Evolutionary conservation across 2,113 vertebrate species (phyloP).

Genomic region (Scartelaos histophorus): DNA sequence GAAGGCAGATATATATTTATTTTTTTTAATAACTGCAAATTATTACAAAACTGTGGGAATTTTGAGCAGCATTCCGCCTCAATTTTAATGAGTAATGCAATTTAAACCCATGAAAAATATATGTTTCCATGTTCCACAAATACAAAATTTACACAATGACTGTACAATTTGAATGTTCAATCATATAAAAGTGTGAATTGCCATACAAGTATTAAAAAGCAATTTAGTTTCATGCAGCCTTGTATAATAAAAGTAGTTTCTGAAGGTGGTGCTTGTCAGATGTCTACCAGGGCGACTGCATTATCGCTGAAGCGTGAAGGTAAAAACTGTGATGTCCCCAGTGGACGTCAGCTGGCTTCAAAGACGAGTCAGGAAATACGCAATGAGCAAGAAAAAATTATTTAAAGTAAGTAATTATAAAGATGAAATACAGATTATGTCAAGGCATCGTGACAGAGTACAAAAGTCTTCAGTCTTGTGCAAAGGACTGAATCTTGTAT

Average conservation of each 20-base stretch:
- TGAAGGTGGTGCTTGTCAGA: constrained; percentile 46
- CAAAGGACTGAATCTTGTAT: background rate
- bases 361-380: constrained; percentile 46
- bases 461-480: background rate
- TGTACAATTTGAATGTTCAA: background rate
- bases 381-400: constrained; percentile 35
- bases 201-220: background rate
- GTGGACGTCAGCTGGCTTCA: constrained; percentile 48
- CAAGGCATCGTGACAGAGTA: background rate
- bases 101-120: no score
- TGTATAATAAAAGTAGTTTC: constrained; percentile 28
- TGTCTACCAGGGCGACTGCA: constrained; percentile 39
- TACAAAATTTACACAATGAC: background rate
- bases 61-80: background rate
- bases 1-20: no score
- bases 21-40: no score
- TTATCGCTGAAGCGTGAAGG: constrained; percentile 59
- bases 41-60: no score
- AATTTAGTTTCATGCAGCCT: background rate
- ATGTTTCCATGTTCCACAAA: no score
- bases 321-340: constrained; percentile 52
- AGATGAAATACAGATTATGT: constrained; percentile 29
- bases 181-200: background rate
- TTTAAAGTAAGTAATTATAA: constrained; percentile 30
- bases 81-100: background rate